Evolutionary conservation across 2,113 vertebrate genomes (phyloP).

Genomic region (Anoplopoma fimbria): DNA sequence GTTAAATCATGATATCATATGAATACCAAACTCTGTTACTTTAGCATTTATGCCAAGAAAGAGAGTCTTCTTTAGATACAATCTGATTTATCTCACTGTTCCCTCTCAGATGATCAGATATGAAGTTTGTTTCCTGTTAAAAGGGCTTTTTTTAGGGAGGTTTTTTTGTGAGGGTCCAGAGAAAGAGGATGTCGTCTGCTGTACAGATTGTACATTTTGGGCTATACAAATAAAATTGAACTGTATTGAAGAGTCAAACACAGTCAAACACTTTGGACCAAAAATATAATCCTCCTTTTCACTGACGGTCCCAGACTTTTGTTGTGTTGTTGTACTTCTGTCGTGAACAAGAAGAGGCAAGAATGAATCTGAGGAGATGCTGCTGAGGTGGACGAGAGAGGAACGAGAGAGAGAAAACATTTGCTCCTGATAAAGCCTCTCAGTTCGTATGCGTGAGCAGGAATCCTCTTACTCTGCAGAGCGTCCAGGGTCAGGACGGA

Average conservation of each 20-base stretch:
- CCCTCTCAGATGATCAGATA: background rate
- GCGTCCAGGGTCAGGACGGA: background rate
- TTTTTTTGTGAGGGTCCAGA: too few species aligned
- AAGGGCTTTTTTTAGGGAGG: too few species aligned
- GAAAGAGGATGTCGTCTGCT: too few species aligned
- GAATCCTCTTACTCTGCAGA: background rate
- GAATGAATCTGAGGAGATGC: background rate
- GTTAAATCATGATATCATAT: background rate
- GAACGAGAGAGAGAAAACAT: rapidly evolving
- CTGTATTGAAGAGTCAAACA: background rate
- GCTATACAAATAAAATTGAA: too few species aligned
- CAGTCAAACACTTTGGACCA: too few species aligned
- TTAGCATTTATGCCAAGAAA: background rate
- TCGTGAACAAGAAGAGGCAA: too few species aligned
- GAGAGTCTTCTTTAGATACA: background rate
- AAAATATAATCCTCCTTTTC: too few species aligned
- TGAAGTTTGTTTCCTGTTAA: too few species aligned
- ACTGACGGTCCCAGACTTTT: too few species aligned
- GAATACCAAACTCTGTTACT: background rate
- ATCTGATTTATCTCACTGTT: background rate
- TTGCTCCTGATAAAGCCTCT: background rate
- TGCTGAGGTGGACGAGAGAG: constrained; percentile 15
- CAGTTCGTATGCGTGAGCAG: background rate
- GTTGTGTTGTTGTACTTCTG: too few species aligned
- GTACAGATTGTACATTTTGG: too few species aligned